Evolutionary conservation across 2,797 vertebrate species (phyloP), one percentile per base, ranked within the genome.

Genomic region (Erpetoichthys calabaricus): DNA sequence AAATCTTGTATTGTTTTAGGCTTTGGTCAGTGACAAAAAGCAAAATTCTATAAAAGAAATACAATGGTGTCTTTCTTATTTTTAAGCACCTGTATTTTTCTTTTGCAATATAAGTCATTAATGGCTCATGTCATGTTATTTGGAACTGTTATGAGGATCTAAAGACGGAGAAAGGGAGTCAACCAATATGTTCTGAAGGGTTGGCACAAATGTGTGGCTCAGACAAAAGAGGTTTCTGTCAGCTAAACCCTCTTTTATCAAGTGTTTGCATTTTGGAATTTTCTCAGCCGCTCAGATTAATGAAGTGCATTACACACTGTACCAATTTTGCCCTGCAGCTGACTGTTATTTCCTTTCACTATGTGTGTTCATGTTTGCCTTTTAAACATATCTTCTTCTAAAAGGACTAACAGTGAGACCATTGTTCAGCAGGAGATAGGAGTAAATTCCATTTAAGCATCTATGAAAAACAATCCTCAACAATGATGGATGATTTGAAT

Each of bases 201-300:
- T 43, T 54, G 54, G 42, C 55, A 52, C 45, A 60, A 58, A 60
- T 68, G 55, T 54, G 57, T 61, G 64, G 61, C 64, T 69, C 63
- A 62, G 60, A 67, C 69, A 71, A 70, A 62, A 70, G 47, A 64
- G 57, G 25, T 25, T 25, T 25, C 25, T 25, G 25, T 25, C 25
- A 60, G 62, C 63, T 45, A 65, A 62, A 65, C 55, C 53, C 57
- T 50, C 69, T 67, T 78, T 79, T 59, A 74, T 78, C 75, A 72
- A 49, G 41, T 4, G 41, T 63, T 57, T 70, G 45, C 73, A 76
- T 79, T 74, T 58, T 59, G 46, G 46, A 47, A 47, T 6, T n/a
- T 49, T 49, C n/a, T 7, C 47, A 49, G 7, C 49, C 7, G 60
- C 45, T 61, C 59, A 62, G 59, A 49, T 59, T 55, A 50, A 59